Conservation (phyloP, 92 coral and sea anemone species). For the Siderastrea siderea region DNA sequence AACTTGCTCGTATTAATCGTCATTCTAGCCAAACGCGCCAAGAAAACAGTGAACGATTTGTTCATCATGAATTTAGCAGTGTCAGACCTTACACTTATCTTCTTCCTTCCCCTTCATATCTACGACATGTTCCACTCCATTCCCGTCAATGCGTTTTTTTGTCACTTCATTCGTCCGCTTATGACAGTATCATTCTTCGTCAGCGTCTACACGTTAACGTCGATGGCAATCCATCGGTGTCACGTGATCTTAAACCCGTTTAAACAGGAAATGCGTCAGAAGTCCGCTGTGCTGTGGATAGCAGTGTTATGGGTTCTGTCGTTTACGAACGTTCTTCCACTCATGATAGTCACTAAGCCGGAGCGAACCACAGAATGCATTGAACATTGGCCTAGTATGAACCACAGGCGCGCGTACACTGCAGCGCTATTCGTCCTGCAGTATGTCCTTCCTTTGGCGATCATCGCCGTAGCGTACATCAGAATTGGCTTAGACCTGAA, state of each 20-base stretch:
- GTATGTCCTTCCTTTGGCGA: constrained; percentile 81
- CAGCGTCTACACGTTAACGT: constrained; percentile 85
- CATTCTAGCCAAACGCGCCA: constrained; percentile 72
- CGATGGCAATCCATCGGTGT: constrained; percentile 93
- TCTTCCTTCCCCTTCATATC: constrained; percentile 84
- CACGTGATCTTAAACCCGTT: constrained; percentile 89
- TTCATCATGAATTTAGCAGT: constrained; percentile 90
- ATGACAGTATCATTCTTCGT: constrained; percentile 91
- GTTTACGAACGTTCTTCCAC: constrained; percentile 61
- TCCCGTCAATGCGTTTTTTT: constrained; percentile 72
- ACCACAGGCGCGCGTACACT: constrained; percentile 80
- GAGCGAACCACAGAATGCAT: constrained; percentile 43
- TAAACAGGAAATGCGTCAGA: constrained; percentile 77
- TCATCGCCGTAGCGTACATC: constrained; percentile 87
- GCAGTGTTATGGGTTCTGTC: constrained; percentile 74
- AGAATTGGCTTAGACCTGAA: constrained; percentile 86
- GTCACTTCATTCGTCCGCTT: constrained; percentile 80
- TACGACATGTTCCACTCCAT: constrained; percentile 62
- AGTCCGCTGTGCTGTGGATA: constrained; percentile 73
- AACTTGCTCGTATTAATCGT: constrained; percentile 79
- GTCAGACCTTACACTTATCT: constrained; percentile 79
- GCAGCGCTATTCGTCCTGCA: constrained; percentile 82
- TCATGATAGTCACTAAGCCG: constrained; percentile 78
- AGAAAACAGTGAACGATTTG: constrained; percentile 83
- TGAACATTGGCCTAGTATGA: constrained; percentile 79